Evolutionary conservation across 2,888 invertebrate species (phyloP), one percentile per base, ranked within the genome.

Genomic region (Athripsodes cinereus): DNA sequence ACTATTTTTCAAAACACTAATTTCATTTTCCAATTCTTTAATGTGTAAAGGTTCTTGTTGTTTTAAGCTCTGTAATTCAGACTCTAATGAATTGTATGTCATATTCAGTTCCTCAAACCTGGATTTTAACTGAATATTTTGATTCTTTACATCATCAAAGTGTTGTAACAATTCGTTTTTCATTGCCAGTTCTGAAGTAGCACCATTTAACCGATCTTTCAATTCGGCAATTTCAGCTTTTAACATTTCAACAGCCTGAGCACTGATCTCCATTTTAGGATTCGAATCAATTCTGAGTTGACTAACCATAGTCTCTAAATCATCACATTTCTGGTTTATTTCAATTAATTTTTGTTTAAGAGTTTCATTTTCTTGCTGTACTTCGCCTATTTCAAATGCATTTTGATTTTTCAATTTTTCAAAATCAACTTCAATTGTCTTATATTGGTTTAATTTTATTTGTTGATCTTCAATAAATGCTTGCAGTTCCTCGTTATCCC

Each of bases 401-500:
- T 19, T 19, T 46, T 44, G 22, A 16, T 21, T 53, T 59, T 62
- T 61, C 16, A 61, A 51, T 49, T 59, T 63, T 46, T 64, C 57
- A 20, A 60, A 50, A 47, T 57, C 51, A 16, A 26, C 13, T 21
- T 63, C 57, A n/a, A 55, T 20, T 19, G 47, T 40, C 50, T 62
- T 61, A 1, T 47, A 40, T 11, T 40, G 31, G 34, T 44, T 60
- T 19, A 55, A 49, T 51, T 47, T 54, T 1, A 26, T 22, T 40
- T 55, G 49, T 20, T 61, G 82, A 59, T 82, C 81, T 57, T 82
- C 81, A 16, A 85, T 67, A 31, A 82, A 65, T 1, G 74, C 70
- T 65, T 83, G 83, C 46, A 85, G 64, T 61, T 85, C 83, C 60
- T 82, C 82, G 63, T 84, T 83, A 62, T 86, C 85, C 1, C 74